Conservation (phyloP, 2,888 invertebrate genomes). For the Eremobia ochroleuca region DNA sequence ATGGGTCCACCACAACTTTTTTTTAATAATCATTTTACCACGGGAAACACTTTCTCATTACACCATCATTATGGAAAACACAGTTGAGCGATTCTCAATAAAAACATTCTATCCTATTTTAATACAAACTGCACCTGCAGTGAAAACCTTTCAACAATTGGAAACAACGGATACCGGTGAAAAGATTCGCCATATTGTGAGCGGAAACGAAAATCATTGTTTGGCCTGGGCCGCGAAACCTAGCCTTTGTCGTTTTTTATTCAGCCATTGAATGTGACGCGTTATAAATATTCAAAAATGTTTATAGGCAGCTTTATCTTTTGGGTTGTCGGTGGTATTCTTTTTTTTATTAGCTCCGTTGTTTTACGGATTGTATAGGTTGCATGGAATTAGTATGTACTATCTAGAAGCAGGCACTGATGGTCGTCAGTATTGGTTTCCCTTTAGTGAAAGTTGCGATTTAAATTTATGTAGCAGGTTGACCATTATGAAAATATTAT, state of each 20-base stretch:
- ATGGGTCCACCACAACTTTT: not conserved
- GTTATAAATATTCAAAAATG: slow-evolving; percentile 68
- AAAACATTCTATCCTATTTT: slow-evolving; percentile 51
- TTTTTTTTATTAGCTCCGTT: slow-evolving; percentile 2
- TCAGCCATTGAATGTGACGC: slow-evolving; percentile 63
- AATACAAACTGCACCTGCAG: slow-evolving; percentile 52
- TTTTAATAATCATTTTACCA: not conserved
- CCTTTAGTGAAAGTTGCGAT: not conserved
- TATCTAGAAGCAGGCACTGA: not conserved
- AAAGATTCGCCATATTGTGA: slow-evolving; percentile 79
- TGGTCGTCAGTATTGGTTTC: not conserved
- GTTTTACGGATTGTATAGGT: not conserved
- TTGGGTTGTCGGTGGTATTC: slow-evolving; percentile 19
- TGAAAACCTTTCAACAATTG: slow-evolving; percentile 64
- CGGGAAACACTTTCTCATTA: slow-evolving; percentile 10
- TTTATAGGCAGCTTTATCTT: slow-evolving; percentile 58
- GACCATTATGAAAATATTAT: too few relatives aligned
- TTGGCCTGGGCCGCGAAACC: slow-evolving; percentile 68
- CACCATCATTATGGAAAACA: slow-evolving; percentile 2
- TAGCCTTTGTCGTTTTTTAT: slow-evolving; percentile 66
- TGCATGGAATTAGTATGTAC: slow-evolving; percentile 2
- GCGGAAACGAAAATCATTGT: slow-evolving; percentile 82
- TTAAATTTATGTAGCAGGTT: not conserved
- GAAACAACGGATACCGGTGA: slow-evolving; percentile 67
- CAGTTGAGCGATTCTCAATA: slow-evolving; percentile 34